These are phyloP conservation scores for Aphidoletes aphidimyza DNA, from an alignment of 2,888 invertebrate genomes.

Conservation along the genomic window DNA sequence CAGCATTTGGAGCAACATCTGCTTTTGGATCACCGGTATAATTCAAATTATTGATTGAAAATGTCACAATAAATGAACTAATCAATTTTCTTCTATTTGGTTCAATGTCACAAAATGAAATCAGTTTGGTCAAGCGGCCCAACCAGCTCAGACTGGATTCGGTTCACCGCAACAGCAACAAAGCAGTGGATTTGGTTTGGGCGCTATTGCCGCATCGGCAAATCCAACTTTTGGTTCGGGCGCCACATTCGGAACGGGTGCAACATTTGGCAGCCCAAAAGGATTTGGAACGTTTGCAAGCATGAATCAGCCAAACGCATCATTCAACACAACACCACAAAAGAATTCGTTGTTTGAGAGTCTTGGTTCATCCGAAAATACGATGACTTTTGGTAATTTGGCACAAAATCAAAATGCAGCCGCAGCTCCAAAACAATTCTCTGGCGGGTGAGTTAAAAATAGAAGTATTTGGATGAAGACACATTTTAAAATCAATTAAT, in stretches of 20 bases:
- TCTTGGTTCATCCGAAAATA: conserved; percentile 63
- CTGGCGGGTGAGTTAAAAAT: conserved; percentile 61
- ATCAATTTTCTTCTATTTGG: no score
- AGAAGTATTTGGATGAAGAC: no score
- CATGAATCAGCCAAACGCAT: not conserved
- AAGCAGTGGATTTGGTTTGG: not conserved
- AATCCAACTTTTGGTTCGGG: conserved; percentile 54
- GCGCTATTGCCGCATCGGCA: conserved; percentile 55
- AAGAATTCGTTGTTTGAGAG: conserved; percentile 63
- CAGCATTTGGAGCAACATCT: not conserved
- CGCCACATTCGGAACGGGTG: conserved; percentile 63
- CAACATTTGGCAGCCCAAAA: conserved; percentile 62
- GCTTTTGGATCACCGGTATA: conserved; percentile 29
- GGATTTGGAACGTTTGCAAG: conserved; percentile 62
- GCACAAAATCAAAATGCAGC: conserved; percentile 51
- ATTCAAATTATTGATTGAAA: not conserved
- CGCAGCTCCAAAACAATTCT: conserved; percentile 61
- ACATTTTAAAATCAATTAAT: not conserved
- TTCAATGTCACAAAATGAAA: not conserved
- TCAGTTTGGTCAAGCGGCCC: not conserved
- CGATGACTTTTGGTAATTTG: conserved; percentile 64
- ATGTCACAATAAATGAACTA: no score
- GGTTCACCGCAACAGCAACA: not conserved
- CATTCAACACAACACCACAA: conserved; percentile 58
- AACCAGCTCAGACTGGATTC: not conserved